Percentiles rank a stretch among this genome's conserved stretches.
Conservation (phyloP, 2,113 vertebrate species). For the Protobothrops mucrosquamatus region DNA sequence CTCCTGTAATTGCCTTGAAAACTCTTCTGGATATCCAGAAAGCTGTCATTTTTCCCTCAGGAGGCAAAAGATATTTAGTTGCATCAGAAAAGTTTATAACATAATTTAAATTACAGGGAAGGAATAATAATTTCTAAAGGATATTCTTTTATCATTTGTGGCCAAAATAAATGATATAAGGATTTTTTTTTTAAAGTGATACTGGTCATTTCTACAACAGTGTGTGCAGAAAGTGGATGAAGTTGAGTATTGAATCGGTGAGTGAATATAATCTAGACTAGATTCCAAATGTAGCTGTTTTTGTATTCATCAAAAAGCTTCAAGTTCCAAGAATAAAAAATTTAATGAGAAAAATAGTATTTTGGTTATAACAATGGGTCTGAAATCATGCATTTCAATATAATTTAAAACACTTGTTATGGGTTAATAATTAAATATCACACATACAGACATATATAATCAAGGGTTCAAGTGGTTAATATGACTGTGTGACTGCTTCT, state of each 20-base stretch:
- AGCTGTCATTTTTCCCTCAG: slow-evolving; percentile 46
- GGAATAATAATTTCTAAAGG: slow-evolving; percentile 36
- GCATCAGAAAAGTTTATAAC: slow-evolving; percentile 51
- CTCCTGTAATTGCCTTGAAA: slow-evolving; percentile 43
- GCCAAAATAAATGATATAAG: slow-evolving; percentile 61
- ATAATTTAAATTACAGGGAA: slow-evolving; percentile 55
- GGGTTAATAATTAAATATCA: not conserved
- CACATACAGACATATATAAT: not conserved
- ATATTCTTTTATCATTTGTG: slow-evolving; percentile 42
- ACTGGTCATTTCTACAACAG: slow-evolving; percentile 44
- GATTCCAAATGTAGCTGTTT: not conserved
- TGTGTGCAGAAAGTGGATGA: not conserved
- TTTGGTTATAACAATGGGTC: not conserved
- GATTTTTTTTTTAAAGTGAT: slow-evolving; percentile 31
- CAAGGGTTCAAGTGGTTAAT: too few species aligned
- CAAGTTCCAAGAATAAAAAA: not conserved
- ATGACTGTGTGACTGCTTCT: too few species aligned
- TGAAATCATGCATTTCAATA: not conserved
- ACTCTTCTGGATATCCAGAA: slow-evolving; percentile 48
- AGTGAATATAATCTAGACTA: slow-evolving; percentile 1
- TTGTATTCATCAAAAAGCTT: not conserved
- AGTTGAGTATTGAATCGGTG: slow-evolving; percentile 19
- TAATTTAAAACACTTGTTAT: not conserved
- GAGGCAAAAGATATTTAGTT: slow-evolving; percentile 48
- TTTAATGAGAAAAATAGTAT: not conserved